phyloP scores from a whole-genome alignment of 2,113 vertebrate genomes.

The Alaudala cheleensis region DNA sequence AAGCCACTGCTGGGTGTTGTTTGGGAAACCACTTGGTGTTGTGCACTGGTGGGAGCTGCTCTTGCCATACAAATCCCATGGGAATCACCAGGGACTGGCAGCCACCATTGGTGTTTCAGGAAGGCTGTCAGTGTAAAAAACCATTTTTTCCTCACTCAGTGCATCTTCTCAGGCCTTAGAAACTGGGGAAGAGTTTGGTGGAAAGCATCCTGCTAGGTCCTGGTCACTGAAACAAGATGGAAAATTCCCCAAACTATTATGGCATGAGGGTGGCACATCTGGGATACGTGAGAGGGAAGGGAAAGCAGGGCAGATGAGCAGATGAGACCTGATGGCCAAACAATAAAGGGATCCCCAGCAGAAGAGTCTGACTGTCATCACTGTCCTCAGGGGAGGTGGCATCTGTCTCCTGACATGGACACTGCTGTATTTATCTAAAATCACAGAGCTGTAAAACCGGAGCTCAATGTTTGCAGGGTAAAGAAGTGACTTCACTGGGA shows the following conservation, averaged over 20 bases:
- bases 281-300: not conserved
- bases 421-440: not conserved
- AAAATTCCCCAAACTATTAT: not conserved
- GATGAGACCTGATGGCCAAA: not conserved
- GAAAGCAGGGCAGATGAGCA: not conserved
- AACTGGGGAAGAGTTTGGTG: not conserved
- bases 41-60: not conserved
- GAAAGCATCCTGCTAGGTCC: not conserved
- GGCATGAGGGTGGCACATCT: accelerated
- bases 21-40: not conserved
- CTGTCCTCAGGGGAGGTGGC: not conserved
- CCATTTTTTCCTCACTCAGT: not conserved
- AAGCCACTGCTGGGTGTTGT: not conserved
- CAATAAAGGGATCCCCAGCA: not conserved
- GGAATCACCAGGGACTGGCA: not conserved
- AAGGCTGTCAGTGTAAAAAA: not conserved
- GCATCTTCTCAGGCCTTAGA: not conserved
- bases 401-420: not conserved
- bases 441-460: not conserved
- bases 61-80: not conserved
- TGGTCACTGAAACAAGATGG: not conserved
- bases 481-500: slow-evolving; percentile 32
- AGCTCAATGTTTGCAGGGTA: slow-evolving; percentile 7
- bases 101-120: accelerated
- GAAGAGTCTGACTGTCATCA: not conserved